Evolutionary conservation across 1,140 invertebrate species (phyloP).

Genomic region (Diploscapter pachys): DNA sequence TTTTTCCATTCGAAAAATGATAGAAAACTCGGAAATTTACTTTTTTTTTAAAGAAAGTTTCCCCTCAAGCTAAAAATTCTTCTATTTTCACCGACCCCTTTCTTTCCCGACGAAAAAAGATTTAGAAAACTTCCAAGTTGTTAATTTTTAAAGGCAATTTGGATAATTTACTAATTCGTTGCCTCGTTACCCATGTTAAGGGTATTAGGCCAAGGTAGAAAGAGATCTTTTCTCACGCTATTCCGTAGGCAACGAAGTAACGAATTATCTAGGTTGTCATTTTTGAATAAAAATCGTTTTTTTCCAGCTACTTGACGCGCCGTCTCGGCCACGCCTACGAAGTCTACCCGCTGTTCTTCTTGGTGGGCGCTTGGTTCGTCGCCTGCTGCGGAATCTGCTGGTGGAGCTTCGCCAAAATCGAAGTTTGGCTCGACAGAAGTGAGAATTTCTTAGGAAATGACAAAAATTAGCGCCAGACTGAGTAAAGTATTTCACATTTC

Average conservation of each 20-base stretch:
- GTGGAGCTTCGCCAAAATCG: slow-evolving; percentile 38
- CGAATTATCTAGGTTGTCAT: too few species aligned
- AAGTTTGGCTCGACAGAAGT: slow-evolving; percentile 43
- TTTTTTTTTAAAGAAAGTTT: not conserved
- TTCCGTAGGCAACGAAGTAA: too few species aligned
- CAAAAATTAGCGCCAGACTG: too few species aligned
- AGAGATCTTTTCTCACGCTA: too few species aligned
- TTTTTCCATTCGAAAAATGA: not conserved
- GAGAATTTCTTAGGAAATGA: not conserved
- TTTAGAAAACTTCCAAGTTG: too few species aligned
- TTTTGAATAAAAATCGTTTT: too few species aligned
- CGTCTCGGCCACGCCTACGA: slow-evolving; percentile 43
- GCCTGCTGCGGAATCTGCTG: slow-evolving; percentile 27
- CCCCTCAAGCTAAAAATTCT: slow-evolving; percentile 2
- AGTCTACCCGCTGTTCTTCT: slow-evolving; percentile 37
- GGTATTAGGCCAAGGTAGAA: too few species aligned
- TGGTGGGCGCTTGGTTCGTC: slow-evolving; percentile 33
- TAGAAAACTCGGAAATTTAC: not conserved
- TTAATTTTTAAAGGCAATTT: too few species aligned
- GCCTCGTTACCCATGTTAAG: too few species aligned
- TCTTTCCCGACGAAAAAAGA: too few species aligned
- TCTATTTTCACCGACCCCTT: slow-evolving; percentile 11
- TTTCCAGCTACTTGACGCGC: slow-evolving; percentile 13
- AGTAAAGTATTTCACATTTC: too few species aligned
- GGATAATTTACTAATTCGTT: too few species aligned